Evolutionary conservation across 2,888 invertebrate genomes (phyloP).

Genomic region (Tipula unca): DNA sequence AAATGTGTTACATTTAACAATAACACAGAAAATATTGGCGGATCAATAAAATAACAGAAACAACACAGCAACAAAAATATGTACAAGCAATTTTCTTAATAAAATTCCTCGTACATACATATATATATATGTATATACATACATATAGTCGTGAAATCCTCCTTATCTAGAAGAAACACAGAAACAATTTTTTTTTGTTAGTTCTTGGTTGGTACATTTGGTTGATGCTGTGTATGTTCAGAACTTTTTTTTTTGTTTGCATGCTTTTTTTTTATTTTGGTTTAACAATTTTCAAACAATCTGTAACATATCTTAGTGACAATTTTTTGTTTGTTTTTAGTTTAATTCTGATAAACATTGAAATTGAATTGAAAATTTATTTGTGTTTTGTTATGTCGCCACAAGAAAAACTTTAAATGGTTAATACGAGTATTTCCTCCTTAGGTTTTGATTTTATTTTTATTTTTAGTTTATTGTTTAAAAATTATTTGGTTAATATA

Average conservation of each 20-base stretch:
- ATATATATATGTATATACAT: too few species aligned
- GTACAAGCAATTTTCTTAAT: neutral
- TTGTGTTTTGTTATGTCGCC: neutral
- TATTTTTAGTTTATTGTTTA: neutral
- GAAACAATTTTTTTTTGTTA: neutral
- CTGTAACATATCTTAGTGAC: constrained; percentile 8
- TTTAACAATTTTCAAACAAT: constrained; percentile 14
- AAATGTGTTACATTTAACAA: constrained; percentile 14
- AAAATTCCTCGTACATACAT: neutral
- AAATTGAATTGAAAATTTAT: constrained; percentile 14
- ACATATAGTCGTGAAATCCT: neutral
- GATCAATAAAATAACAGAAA: neutral
- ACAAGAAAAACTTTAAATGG: neutral
- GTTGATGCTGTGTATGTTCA: neutral
- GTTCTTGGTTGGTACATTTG: neutral
- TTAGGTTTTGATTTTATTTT: neutral
- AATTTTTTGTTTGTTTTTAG: neutral
- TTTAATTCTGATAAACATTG: neutral
- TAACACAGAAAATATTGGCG: neutral
- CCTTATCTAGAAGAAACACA: neutral
- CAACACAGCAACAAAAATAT: neutral
- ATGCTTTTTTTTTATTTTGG: neutral
- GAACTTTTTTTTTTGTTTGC: neutral
- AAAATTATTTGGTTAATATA: neutral
- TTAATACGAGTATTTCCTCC: neutral